phyloP scores from a whole-genome alignment of 2,113 vertebrate species.

The Neogobius melanostomus region DNA sequence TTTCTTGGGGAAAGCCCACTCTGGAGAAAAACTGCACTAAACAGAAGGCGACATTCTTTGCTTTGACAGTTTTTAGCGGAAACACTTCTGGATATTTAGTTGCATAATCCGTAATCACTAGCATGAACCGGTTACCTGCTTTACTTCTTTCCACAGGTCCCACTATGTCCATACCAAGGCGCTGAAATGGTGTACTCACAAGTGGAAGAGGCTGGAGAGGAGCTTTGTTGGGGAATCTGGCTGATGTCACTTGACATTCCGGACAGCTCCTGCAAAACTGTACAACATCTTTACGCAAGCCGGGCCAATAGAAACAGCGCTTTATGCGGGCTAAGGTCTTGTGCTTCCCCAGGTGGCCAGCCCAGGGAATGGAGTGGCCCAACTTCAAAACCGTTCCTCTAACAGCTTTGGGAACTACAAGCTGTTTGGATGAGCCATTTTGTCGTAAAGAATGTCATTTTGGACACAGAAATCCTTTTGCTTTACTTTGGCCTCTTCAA shows the following conservation, averaged over 20 bases:
- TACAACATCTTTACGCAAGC: neutral
- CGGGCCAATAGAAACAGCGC: neutral
- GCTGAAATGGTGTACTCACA: conserved; percentile 1
- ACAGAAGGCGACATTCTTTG: neutral
- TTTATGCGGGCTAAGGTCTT: neutral
- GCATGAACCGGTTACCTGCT: neutral
- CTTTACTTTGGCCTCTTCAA: neutral
- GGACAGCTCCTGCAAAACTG: neutral
- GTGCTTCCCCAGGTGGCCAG: neutral
- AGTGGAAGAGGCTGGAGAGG: neutral
- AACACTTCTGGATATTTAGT: neutral
- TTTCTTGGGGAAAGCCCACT: neutral
- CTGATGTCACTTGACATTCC: neutral
- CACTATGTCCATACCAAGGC: neutral
- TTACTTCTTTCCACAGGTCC: neutral
- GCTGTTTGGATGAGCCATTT: neutral
- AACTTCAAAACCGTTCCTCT: neutral
- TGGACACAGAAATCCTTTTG: neutral
- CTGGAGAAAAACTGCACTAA: neutral
- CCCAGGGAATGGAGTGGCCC: neutral
- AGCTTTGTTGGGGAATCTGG: neutral
- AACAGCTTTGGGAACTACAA: neutral
- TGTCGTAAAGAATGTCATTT: neutral
- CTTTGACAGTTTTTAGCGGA: neutral
- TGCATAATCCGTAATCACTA: neutral